Base-by-base conservation (phyloP, 2,888 invertebrate genomes). In the Stictocephala bisonia region DNA sequence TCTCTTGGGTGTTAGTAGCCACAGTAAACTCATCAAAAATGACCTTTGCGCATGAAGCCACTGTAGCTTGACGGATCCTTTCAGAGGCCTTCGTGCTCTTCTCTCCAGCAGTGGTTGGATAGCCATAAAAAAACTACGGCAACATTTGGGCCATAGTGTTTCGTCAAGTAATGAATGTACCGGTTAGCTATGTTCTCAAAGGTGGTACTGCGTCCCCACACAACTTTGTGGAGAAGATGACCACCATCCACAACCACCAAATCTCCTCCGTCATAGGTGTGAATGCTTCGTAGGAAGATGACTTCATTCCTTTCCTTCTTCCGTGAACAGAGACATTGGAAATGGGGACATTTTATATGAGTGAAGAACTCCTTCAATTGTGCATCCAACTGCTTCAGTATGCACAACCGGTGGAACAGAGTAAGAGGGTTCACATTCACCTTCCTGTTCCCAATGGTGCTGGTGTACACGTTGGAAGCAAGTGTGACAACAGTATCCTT, bases 41-140 rank as follows among this genome's bases (percentile, higher is more conserved):
- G 29, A 78, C 72, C 11, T 79, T 78, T 15, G 74, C 50, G n/a
- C 64, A 78, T 48, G 24, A 13, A 53, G n/a, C n/a, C n/a, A n/a
- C n/a, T n/a, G n/a, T n/a, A n/a, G n/a, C n/a, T n/a, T n/a, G n/a
- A n/a, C n/a, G n/a, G n/a, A n/a, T n/a, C n/a, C 29, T 24, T 26
- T 56, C 41, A 20, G 31, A 27, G 26, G 26, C 31, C 15, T 40
- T 72, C 31, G 6, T 60, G 20, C 26, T 27, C 50, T 71, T 9
- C 76, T 76, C 13, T 67, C 58, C 13, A 24, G 24, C 6, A 41
- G 29, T 41, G 44, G 35, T 71, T 70, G 40, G 76, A 71, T 73
- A 80, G 79, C 27, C 78, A 79, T 73, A 80, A 79, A 73, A 81
- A 80, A 48, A 81, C 77, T 27, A 79, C 75, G 13, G 73, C 41